Evolutionary conservation across 1,140 invertebrate species (phyloP).

Genomic region (Cherax quadricarinatus): DNA sequence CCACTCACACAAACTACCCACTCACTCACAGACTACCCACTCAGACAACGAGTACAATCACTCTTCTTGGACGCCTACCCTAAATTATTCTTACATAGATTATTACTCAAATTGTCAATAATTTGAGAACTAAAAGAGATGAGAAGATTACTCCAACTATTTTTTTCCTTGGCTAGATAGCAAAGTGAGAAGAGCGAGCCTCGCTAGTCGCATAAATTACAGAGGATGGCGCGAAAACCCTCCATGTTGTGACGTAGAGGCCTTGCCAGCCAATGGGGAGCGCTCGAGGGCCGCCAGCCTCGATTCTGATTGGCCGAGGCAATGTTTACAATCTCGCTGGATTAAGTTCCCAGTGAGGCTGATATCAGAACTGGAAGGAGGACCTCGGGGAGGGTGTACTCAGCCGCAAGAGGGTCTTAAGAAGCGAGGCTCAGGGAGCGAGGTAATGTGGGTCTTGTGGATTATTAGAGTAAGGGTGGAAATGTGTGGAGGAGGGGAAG

Average conservation of each 20-base stretch:
- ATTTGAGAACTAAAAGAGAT: slow-evolving; percentile 46
- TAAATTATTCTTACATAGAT: too few relatives aligned
- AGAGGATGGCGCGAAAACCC: neutral
- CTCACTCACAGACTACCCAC: too few relatives aligned
- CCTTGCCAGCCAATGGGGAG: slow-evolving; percentile 11
- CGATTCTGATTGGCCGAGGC: slow-evolving; percentile 35
- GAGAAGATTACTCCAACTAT: slow-evolving; percentile 25
- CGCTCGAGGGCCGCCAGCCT: neutral
- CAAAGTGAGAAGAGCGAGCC: slow-evolving; percentile 16
- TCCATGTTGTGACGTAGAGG: too few relatives aligned
- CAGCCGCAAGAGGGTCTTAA: slow-evolving; percentile 12
- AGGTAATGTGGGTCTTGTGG: too few relatives aligned
- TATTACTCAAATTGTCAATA: neutral
- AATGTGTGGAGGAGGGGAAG: neutral
- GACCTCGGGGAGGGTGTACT: slow-evolving; percentile 33
- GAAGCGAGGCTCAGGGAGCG: neutral
- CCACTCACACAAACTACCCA: too few relatives aligned
- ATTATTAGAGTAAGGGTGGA: neutral
- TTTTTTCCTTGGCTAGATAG: neutral
- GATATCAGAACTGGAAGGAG: slow-evolving; percentile 53
- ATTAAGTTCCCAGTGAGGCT: slow-evolving; percentile 38
- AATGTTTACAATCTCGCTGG: slow-evolving; percentile 48
- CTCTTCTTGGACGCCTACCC: too few relatives aligned
- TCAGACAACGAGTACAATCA: too few relatives aligned
- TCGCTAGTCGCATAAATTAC: slow-evolving; percentile 53